These are phyloP conservation scores for Xestia ashworthii DNA, from an alignment of 2,888 invertebrate genomes.

Conservation along the genomic window DNA sequence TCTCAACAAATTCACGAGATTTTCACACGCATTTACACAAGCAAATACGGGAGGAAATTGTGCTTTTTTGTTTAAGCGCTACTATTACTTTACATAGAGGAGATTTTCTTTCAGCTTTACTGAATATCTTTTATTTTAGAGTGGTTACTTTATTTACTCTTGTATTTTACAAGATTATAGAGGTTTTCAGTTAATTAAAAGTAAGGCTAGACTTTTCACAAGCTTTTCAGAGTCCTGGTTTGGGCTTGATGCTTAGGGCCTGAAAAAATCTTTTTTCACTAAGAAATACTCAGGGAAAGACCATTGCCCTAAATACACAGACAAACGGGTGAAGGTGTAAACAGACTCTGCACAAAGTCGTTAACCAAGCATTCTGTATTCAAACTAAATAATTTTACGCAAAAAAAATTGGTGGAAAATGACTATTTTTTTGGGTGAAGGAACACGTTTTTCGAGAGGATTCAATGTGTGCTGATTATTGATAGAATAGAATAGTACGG, in stretches of 20 bases:
- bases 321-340: too few species aligned
- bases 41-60: conserved; percentile 64
- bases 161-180: background rate
- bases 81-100: conserved; percentile 45
- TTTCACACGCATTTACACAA: conserved; percentile 65
- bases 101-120: conserved; percentile 15
- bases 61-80: conserved; percentile 51
- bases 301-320: background rate
- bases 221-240: background rate
- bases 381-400: too few species aligned
- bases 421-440: too few species aligned
- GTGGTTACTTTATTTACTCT: conserved; percentile 1
- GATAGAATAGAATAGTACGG: too few species aligned
- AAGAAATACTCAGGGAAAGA: background rate
- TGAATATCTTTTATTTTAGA: conserved; percentile 12
- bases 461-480: too few species aligned
- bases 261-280: background rate
- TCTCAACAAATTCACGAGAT: conserved; percentile 60
- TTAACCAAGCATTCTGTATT: too few species aligned
- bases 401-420: too few species aligned
- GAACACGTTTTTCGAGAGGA: too few species aligned
- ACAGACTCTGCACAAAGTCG: too few species aligned
- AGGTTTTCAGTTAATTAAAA: background rate
- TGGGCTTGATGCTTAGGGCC: background rate
- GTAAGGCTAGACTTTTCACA: background rate